A percentile compares a stretch with the other conserved stretches of the same genome.
These are phyloP conservation scores for Epinotia demarniana DNA, from an alignment of 2,888 invertebrate species.

Conservation along the genomic window DNA sequence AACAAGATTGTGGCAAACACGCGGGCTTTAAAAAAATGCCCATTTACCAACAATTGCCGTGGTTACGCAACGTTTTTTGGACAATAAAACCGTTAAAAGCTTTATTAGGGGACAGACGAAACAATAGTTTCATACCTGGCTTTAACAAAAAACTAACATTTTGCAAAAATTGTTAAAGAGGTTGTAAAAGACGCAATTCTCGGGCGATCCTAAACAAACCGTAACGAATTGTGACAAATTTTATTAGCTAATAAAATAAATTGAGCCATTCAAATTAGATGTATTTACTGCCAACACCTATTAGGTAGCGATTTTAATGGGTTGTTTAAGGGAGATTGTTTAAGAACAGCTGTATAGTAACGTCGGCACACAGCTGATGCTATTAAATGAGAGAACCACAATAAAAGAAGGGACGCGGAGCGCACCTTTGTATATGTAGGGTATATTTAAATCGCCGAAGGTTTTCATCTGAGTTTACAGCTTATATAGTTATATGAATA, in stretches of 20 bases:
- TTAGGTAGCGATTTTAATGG: slow-evolving; percentile 39
- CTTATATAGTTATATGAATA: not conserved
- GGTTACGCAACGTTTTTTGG: slow-evolving; percentile 68
- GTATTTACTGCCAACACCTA: slow-evolving; percentile 40
- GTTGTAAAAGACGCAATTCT: slow-evolving; percentile 32
- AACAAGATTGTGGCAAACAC: slow-evolving; percentile 36
- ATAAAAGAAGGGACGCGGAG: slow-evolving; percentile 62
- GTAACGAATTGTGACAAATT: slow-evolving; percentile 44
- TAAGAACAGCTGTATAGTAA: slow-evolving; percentile 58
- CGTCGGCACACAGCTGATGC: slow-evolving; percentile 77
- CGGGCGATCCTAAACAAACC: slow-evolving; percentile 36
- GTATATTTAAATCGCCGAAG: not conserved
- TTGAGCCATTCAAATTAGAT: slow-evolving; percentile 45
- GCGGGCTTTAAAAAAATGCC: slow-evolving; percentile 39
- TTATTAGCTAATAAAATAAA: slow-evolving; percentile 51
- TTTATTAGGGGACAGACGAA: slow-evolving; percentile 57
- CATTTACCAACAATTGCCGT: slow-evolving; percentile 59
- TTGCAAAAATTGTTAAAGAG: slow-evolving; percentile 26
- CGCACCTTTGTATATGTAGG: not conserved
- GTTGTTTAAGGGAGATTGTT: slow-evolving; percentile 32
- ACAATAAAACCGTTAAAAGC: slow-evolving; percentile 66
- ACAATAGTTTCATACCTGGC: slow-evolving; percentile 73
- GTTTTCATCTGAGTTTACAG: not conserved
- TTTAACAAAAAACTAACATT: slow-evolving; percentile 21
- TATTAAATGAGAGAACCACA: slow-evolving; percentile 71